Evolutionary conservation across 2,113 vertebrate species (phyloP).

Genomic region (Sorex araneus): DNA sequence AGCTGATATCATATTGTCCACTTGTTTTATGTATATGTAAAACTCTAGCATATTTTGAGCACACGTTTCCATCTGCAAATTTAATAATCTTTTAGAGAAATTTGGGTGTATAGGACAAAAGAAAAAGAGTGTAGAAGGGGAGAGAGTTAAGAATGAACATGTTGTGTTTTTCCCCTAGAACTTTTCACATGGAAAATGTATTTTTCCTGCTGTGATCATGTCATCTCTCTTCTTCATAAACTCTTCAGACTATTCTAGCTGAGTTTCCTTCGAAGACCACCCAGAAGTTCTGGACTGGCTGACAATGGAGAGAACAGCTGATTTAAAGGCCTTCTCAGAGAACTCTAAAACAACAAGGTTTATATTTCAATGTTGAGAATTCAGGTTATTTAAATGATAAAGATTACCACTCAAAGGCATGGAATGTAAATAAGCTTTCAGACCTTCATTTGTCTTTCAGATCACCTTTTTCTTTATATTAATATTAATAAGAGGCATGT

Average conservation of each 20-base stretch:
- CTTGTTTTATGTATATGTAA: slow-evolving; percentile 60
- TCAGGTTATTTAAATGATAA: not conserved
- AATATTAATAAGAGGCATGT: slow-evolving; percentile 37
- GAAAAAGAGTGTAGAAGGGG: not conserved
- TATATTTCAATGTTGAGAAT: not conserved
- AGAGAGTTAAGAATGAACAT: slow-evolving; percentile 36
- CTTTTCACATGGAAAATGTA: slow-evolving; percentile 43
- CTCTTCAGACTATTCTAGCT: slow-evolving; percentile 23
- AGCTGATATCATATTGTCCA: not conserved
- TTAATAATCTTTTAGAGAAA: slow-evolving; percentile 54
- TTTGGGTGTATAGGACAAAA: not conserved
- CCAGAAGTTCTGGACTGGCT: slow-evolving; percentile 48
- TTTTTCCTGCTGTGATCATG: slow-evolving; percentile 66
- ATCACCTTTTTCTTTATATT: slow-evolving; percentile 23
- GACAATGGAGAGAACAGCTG: slow-evolving; percentile 27
- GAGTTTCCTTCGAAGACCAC: slow-evolving; percentile 50
- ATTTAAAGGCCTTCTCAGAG: slow-evolving; percentile 41
- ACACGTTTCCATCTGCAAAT: slow-evolving; percentile 58
- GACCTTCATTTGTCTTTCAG: slow-evolving; percentile 17
- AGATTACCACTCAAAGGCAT: not conserved
- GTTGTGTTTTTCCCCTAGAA: not conserved
- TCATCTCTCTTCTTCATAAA: slow-evolving; percentile 63
- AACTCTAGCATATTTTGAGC: slow-evolving; percentile 60
- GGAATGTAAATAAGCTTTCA: slow-evolving; percentile 49
- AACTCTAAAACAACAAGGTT: not conserved